Base-by-base conservation (phyloP, 1,140 invertebrate genomes). In the Eriocheir sinensis region DNA sequence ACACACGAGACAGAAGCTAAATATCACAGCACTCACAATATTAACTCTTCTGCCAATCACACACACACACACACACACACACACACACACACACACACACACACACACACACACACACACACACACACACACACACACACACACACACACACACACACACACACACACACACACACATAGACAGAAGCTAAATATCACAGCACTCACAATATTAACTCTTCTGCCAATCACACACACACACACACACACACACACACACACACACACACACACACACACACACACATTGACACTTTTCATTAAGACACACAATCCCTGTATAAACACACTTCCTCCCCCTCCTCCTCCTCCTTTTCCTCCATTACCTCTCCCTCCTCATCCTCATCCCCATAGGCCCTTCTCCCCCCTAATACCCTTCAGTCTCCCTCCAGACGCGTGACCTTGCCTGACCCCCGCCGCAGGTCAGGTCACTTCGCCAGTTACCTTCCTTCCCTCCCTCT, bases 111-210 rank as follows among this genome's bases (percentile, higher is more conserved):
- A 48, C 44, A 48, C 44, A 48, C 44, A 15, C 44, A 4, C 4
- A 15, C 44, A 4, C 4, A 48, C 4, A 53, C 8, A 53, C 48
- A 53, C 48, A 53, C 48, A 53, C 60, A 72, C 60, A 72, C 60
- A 89, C 38, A 44, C 38, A 89, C 17, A 44, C 86, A 89, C n/a
- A 53, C n/a, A 32, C 44, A 30, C n/a, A 53, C 88, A 89, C n/a
- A 72, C 60, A 89, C 38, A 44, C 8, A 89, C 17, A 44, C 86
- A 89, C n/a, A 53, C n/a, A 32, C 44, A 30, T 32, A 53, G 41
- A 89, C n/a, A n/a, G n/a, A n/a, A n/a, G n/a, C n/a, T n/a, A n/a
- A n/a, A n/a, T n/a, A n/a, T n/a, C n/a, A n/a, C n/a, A n/a, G n/a
- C n/a, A n/a, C n/a, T n/a, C n/a, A n/a, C n/a, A n/a, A n/a, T n/a